Base-by-base conservation (phyloP, 2,888 invertebrate species). In the Orchesellides sinensis region DNA sequence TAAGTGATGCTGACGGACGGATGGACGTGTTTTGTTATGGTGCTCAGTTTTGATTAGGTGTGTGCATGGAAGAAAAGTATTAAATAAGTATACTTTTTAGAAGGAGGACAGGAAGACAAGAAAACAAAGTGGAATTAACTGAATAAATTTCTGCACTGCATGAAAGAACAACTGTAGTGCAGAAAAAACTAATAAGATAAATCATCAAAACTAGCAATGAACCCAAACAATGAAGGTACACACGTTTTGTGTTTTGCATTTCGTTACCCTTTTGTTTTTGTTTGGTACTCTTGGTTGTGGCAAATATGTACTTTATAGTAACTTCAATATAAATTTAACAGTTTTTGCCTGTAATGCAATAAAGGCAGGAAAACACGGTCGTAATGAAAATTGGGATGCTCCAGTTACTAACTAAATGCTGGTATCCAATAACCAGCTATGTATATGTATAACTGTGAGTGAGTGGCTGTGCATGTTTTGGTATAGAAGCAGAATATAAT, bases 51-150 rank as follows among this genome's bases (percentile, higher is more conserved):
- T 52, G 21, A 52, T 52, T 52, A 52, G 52, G 19, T 8, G 5
- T n/a, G 21, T 35, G 21, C 52, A 52, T 52, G 52, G 52, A 52
- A 12, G 6, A 14, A 17, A 47, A 5, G 23, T 21, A 21, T 5
- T 52, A n/a, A n/a, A n/a, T 47, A 12, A 17, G 52, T 52, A 52
- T 12, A 35, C 21, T 14, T 52, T 52, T 52, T 52, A 2, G 19
- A 66, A 49, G 49, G 61, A 61, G 66, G 66, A 66, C 66, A 66
- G 66, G 66, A 66, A 66, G 66, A 27, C 49, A 66, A 27, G 47
- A 66, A 66, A 54, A 35, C 12, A 65, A n/a, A 66, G 49, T 27
- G 49, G 66, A 66, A 66, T 47, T 49, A n/a, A 27, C 49, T n/a
- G 49, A 49, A 49, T 66, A 49, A 47, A 47, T 47, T 47, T 49